A percentile compares a stretch with the other conserved stretches of the same genome.
phyloP scores from a whole-genome alignment of 2,113 vertebrate genomes.

The Propithecus coquereli region DNA sequence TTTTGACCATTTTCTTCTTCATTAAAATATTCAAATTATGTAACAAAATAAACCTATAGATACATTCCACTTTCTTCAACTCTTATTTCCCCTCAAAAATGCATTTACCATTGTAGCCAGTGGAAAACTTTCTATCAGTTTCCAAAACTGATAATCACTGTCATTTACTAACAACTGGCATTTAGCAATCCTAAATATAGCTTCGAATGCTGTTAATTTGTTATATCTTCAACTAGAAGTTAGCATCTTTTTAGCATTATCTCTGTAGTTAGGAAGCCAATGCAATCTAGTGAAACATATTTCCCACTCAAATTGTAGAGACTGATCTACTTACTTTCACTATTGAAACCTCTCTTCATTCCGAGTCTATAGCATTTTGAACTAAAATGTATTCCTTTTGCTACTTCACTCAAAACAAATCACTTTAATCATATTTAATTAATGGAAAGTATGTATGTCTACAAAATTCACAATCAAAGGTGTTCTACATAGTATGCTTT shows the following conservation, averaged over 20 bases:
- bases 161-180: too few relatives aligned
- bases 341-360: background rate
- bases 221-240: background rate
- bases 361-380: background rate
- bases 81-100: background rate
- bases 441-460: background rate
- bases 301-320: background rate
- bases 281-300: background rate
- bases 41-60: background rate
- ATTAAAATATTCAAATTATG: slow-evolving; percentile 1
- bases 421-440: background rate
- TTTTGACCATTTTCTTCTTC: background rate
- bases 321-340: background rate
- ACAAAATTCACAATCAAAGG: background rate
- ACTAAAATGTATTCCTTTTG: background rate
- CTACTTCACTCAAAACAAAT: background rate
- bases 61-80: background rate
- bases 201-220: background rate
- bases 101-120: background rate
- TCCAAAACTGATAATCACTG: background rate
- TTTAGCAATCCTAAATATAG: too few relatives aligned
- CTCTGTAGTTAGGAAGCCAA: background rate
- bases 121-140: background rate
- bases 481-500: background rate
- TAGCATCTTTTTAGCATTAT: background rate